Percentiles rank a stretch among this genome's conserved stretches.
These are phyloP conservation scores for Danaus chrysippus DNA, from an alignment of 2,888 invertebrate species.

Conservation along the genomic window DNA sequence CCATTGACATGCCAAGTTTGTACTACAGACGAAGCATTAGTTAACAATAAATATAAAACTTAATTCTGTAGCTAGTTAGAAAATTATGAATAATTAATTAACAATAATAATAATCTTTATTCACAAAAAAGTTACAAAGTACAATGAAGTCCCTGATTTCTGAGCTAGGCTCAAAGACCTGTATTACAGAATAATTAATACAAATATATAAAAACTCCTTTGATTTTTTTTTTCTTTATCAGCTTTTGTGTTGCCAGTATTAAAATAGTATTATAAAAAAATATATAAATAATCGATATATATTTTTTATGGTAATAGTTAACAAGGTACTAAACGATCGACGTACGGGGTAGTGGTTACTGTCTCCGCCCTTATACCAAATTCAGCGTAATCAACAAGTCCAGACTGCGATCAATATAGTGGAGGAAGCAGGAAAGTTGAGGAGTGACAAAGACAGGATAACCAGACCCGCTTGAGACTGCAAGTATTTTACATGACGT, in stretches of 20 bases:
- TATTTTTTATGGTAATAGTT: not conserved
- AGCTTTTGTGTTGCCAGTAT: no score
- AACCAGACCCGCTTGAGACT: constrained; percentile 31
- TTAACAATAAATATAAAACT: no score
- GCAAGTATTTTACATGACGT: constrained; percentile 31
- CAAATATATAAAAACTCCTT: no score
- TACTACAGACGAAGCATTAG: no score
- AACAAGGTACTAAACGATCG: constrained; percentile 3
- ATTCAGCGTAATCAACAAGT: constrained; percentile 69
- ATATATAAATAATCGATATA: not conserved
- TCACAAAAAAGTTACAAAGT: no score
- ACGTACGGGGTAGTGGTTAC: constrained; percentile 40
- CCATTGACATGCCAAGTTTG: not conserved
- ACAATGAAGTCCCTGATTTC: no score
- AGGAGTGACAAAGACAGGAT: constrained; percentile 39
- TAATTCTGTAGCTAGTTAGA: no score
- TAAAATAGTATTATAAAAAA: not conserved
- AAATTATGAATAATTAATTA: no score
- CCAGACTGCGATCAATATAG: constrained; percentile 75
- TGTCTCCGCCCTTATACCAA: constrained; percentile 49
- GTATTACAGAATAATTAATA: no score
- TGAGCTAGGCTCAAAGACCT: no score
- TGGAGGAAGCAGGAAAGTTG: constrained; percentile 50
- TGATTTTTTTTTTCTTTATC: no score
- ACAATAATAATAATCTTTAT: no score